Evolutionary conservation across 2,888 invertebrate genomes (phyloP), one percentile per base, ranked within the genome.

Genomic region (Bimastos eiseni): DNA sequence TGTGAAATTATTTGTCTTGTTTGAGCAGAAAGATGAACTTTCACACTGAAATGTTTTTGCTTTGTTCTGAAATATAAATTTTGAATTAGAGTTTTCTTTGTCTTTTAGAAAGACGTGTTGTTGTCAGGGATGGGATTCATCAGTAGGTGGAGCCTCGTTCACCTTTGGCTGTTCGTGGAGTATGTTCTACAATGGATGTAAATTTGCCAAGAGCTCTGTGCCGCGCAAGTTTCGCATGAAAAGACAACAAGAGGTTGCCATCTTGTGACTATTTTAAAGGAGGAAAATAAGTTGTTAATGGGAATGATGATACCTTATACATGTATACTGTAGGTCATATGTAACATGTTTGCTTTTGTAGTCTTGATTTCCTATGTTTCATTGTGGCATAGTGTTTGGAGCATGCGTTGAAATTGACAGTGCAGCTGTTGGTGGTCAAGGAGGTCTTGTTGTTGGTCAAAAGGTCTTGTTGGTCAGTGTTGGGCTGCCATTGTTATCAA

Each of bases 131-230:
- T 96, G 98, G 91, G 97, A 98, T 95, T 97, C 97, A 21, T 97
- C 97, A 93, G 96, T 97, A n/a, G 97, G 98, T 93, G 98, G 98
- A 88, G 98, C 98, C 13, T 98, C 98, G 92, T 98, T 97, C 96
- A 98, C 98, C 93, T 98, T 98, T 95, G 98, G 98, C 21, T 98
- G 98, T 95, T 98, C 98, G 30, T 98, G 98, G 98, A 98, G 98
- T 92, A 98, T 98, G 98, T 99, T 98, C 95, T 98, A 98, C 96
- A 98, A 98, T 95, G 98, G 98, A 93, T 99, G 98, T 96, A 98
- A 99, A 96, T 98, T 98, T 96, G 98, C 98, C 89, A 96, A 98
- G 93, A 98, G 98, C 93, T 97, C 92, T 91, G 41, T 98, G 98
- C 91, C 98, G 91, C 96, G 98, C 92, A 98, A 98, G 96, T 98